Base-by-base conservation (phyloP, 2,797 vertebrate species). In the Sciurus vulgaris region DNA sequence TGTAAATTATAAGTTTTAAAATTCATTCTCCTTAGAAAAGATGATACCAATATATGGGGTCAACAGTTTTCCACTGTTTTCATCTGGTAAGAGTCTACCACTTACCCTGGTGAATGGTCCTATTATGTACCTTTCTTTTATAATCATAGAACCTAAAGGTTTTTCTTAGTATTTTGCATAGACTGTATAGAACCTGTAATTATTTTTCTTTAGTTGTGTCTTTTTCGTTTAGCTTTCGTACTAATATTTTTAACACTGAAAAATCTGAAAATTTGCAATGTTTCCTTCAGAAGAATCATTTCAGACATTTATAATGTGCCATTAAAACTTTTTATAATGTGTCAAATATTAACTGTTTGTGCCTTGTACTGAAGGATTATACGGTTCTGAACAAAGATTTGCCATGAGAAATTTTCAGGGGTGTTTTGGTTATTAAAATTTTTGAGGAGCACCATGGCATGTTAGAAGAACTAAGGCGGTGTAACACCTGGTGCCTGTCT, bases 171-270 rank as follows among this genome's bases (percentile, higher is more conserved):
- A 67, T 84, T 91, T 82, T 41, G 91, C 22, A 73, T 35, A 33
- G 44, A 69, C 3, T 86, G 1, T 30, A 11, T 82, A 84, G 35
- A 51, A 61, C 78, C 15, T 87, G 38, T 90, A 96, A 49, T 72
- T 51, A 76, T 38, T 14, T 35, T 84, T 59, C 65, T 85, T 89
- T 38, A 89, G 41, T 65, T 82, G 9, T 93, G 7, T 54, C 33
- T 28, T 18, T 49, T 76, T 44, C 54, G 18, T 44, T 74, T 12
- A 56, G 35, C 70, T 67, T 74, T 59, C 81, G 72, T 76, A 51
- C n/a, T 85, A 38, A 22, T 81, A 85, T 63, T 89, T 89, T 92
- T 70, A 63, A 93, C 22, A 81, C 24, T 47, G 51, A 93, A 41
- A 76, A 87, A 77, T 86, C 51, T 76, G 33, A 92, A 90, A 24